Base-by-base conservation (phyloP, 1,140 invertebrate genomes). In the Cotesia vestalis region DNA sequence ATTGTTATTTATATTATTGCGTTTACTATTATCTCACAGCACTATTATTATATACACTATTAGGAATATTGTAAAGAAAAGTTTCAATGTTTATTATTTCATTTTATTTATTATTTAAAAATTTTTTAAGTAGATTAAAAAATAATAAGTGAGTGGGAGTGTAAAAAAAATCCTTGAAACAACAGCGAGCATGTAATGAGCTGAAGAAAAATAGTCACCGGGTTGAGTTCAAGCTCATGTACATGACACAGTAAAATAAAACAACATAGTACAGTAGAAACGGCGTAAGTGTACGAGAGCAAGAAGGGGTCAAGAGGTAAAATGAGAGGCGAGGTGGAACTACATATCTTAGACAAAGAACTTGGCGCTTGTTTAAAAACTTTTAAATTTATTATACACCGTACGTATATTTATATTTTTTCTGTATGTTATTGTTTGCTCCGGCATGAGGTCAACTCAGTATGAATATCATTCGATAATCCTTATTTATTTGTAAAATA, bases 291-390 rank as follows among this genome's bases (percentile, higher is more conserved):
- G 14, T 14, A n/a, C 3, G 27, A 59, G 35, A n/a, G 14, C 17
- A 61, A 38, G 60, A 60, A 51, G 67, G 60, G 69, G 40, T 70
- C 69, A 70, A 63, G 60, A 63, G 20, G 59, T 35, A 14, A 52
- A 20, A 17, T 27, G 46, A 27, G 64, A 53, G 40, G 46, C 11
- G 27, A 46, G 4, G 46, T 27, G 40, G 51, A 52, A 40, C 35
- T 17, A 53, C 20, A 66, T 46, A 20, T 35, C 51, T 66, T 52
- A 66, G 62, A 71, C 69, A 71, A 71, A 71, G 69, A 57, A 71
- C 62, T 66, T 71, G 14, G 62, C 62, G 69, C 69, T 61, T 71
- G 69, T 66, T 55, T 55, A 12, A 64, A 71, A 62, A 51, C 69
- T 34, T n/a, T 46, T 46, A 46, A 46, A 46, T 46, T 9, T 9